Base-by-base conservation (phyloP, 2,113 vertebrate species). In the Phycodurus eques region DNA sequence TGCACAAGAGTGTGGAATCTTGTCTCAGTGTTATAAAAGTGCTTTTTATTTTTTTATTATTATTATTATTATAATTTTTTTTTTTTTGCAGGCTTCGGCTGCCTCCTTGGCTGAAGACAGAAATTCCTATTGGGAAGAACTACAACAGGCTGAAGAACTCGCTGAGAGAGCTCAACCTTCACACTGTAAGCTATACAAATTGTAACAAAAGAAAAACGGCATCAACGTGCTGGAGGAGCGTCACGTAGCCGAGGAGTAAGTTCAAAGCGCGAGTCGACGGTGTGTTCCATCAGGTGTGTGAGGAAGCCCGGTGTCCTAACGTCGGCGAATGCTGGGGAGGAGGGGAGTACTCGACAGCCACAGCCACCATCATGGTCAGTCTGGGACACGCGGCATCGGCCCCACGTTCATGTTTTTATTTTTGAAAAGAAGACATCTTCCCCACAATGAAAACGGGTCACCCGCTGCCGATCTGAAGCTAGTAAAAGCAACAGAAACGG, bases 271-370 rank as follows among this genome's bases (percentile, higher is more conserved):
- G 0, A 64, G 2, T 60, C 0, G 27, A 27, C 27, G 68, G 10
- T 82, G 2, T 68, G 12, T 81, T 65, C 71, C 27, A 43, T 62
- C 60, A 99, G 98, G 98, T 99, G 2, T 99, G 98, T 85, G 98
- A 99, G 85, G 98, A 99, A 88, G 96, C 97, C 13, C 93, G 95
- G 51, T 99, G 98, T 89, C 98, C 98, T 35, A 99, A 99, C 89
- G 96, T 99, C n/a, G 96, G 96, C 9, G 97, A 99, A 68, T 99
- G 98, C 65, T 99, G 98, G 98, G 98, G 97, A 76, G 98, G 96
- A 19, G 96, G 97, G 72, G 96, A 99, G 63, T 92, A 95, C 4
- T 92, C 95, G 46, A 99, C 98, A 0, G 96, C 98, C 0, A 99
- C 97, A 5, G 98, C 97, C 76, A 99, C 98, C 1, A 98, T 99